Conservation (phyloP, 1,140 invertebrate species). For the Laupala kohalensis region DNA sequence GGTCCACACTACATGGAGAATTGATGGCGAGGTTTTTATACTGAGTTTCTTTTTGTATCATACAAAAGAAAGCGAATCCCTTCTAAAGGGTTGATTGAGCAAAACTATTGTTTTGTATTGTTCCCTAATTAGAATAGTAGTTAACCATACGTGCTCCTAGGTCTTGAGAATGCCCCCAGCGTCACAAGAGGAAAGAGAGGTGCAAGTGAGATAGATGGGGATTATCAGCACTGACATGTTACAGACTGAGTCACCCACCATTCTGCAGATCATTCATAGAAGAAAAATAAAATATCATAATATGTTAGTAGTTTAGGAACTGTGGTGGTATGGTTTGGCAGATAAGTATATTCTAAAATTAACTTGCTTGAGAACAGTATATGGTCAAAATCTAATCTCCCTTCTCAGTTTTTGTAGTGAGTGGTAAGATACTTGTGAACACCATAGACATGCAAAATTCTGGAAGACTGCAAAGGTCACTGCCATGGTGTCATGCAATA, state of each 20-base stretch:
- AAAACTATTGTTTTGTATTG: slow-evolving; percentile 18
- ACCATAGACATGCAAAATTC: background rate
- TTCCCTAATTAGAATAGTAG: slow-evolving; percentile 14
- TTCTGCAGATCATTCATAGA: slow-evolving; percentile 10
- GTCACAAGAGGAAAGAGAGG: slow-evolving; percentile 10
- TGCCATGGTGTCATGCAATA: slow-evolving; percentile 7
- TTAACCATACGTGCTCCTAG: slow-evolving; percentile 6
- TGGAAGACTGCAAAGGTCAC: slow-evolving; percentile 12
- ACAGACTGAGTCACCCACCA: slow-evolving; percentile 16
- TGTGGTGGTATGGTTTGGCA: slow-evolving; percentile 12
- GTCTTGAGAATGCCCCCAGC: background rate
- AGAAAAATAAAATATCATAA: background rate
- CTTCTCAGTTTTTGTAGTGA: background rate
- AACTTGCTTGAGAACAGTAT: background rate
- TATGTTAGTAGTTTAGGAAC: background rate
- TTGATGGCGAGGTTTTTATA: slow-evolving; percentile 17
- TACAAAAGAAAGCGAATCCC: slow-evolving; percentile 13
- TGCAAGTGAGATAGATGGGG: slow-evolving; percentile 14
- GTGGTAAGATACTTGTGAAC: background rate
- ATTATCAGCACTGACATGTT: slow-evolving; percentile 14
- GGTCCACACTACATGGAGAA: slow-evolving; percentile 6
- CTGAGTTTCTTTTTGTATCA: slow-evolving; percentile 17
- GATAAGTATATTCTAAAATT: slow-evolving; percentile 11
- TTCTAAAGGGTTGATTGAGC: slow-evolving; percentile 11
- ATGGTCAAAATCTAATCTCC: background rate